phyloP scores from a whole-genome alignment of 1,140 invertebrate species.

The Galendromus occidentalis region DNA sequence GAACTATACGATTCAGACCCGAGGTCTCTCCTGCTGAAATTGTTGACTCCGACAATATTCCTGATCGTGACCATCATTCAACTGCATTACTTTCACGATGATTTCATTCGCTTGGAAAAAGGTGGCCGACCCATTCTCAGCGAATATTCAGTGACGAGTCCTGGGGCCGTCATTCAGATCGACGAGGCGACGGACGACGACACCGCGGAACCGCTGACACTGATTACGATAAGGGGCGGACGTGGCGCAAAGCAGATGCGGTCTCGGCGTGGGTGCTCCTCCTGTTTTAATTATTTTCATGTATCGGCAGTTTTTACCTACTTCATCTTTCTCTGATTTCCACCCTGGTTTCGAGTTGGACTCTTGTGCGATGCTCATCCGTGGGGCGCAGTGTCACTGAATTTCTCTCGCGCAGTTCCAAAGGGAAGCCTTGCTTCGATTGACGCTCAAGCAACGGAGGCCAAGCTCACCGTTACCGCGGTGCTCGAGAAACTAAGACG shows the following conservation, averaged over 20 bases:
- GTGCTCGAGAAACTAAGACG: neutral
- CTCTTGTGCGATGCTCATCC: no score
- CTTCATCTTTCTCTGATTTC: no score
- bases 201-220: neutral
- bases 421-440: no score
- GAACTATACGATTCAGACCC: constrained; percentile 52
- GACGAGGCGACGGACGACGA: neutral
- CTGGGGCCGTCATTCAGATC: neutral
- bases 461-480: neutral
- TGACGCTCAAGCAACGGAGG: neutral
- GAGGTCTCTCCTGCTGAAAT: constrained; percentile 64
- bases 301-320: no score
- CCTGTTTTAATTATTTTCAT: no score
- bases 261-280: no score
- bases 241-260: no score
- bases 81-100: constrained; percentile 84
- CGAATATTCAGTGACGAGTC: neutral
- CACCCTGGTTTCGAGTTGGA: no score
- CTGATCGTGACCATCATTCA: constrained; percentile 87
- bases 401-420: no score
- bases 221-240: no score
- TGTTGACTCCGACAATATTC: constrained; percentile 75
- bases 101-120: constrained; percentile 50
- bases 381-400: no score
- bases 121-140: neutral